Base-by-base conservation (phyloP, 1,140 invertebrate genomes). In the Drosophila ogumai region DNA sequence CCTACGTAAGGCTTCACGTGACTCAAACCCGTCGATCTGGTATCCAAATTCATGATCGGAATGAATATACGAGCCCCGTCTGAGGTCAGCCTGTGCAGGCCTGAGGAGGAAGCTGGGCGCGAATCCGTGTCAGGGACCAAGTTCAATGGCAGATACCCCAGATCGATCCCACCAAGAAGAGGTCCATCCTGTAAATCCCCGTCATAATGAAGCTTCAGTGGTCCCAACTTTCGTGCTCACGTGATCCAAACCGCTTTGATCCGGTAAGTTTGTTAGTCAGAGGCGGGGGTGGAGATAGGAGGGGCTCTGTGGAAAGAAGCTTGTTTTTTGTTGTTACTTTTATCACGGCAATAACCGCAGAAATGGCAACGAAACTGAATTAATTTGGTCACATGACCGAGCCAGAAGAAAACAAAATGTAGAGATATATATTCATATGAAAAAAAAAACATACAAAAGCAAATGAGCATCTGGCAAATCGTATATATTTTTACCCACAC, bases 381-480 rank as follows among this genome's bases (percentile, higher is more conserved):
- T 87, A 66, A 87, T 75, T 82, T 64, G 76, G 73, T 87, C 84
- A 87, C 84, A 87, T 87, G 84, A 90, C 81, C 71, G 67, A 58
- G 75, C 52, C 41, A 71, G 63, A 36, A 78, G 60, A 63, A 59
- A 79, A 75, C 41, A 71, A 64, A 40, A 69, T 41, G 58, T 47
- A 43, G 40, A 74, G 32, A 73, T 56, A 73, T 57, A 73, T 56
- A 75, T 41, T 38, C n/a, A 49, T 34, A 49, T 13, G 41, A 2
- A 64, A 58, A 65, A 49, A 56, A 19, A 12, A 25, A 9, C n/a
- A 38, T 50, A 65, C 54, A 41, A 68, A 32, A 72, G 19, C 65
- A 57, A 43, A 10, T 28, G 15, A 71, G 74, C 65, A 71, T 31
- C 75, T 71, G 75, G 58, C 52, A 34, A 2, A 2, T 71, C 44